Percentiles rank a stretch among this genome's conserved stretches.
These are phyloP conservation scores for Hippoglossus stenolepis DNA, from an alignment of 2,113 vertebrate genomes.

Conservation along the genomic window DNA sequence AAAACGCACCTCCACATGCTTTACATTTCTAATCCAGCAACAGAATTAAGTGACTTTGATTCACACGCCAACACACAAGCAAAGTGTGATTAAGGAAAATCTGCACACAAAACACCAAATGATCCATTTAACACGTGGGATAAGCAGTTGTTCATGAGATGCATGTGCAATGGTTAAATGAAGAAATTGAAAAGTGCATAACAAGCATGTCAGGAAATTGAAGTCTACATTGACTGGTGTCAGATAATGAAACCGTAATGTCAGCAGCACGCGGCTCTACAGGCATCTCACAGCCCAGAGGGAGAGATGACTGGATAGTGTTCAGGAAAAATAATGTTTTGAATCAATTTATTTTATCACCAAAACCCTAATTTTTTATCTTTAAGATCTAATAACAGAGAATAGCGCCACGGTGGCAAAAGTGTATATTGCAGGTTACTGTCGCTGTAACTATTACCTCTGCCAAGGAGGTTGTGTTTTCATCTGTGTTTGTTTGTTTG, in stretches of 20 bases:
- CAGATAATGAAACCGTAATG: constrained; percentile 29
- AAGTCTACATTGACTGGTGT: constrained; percentile 30
- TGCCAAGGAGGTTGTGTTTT: no score
- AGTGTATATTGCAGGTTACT: no score
- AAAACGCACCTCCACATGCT: constrained; percentile 61
- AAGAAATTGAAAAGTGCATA: background rate
- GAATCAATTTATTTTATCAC: no score
- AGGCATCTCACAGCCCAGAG: no score
- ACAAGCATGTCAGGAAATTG: background rate
- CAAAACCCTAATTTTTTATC: no score
- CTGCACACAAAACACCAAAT: constrained; percentile 12
- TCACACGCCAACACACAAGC: constrained; percentile 12
- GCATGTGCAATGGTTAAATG: constrained; percentile 2
- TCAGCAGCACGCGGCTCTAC: background rate
- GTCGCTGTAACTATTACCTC: no score
- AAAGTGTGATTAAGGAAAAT: constrained; percentile 39
- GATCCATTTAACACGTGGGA: constrained; percentile 20
- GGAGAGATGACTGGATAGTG: background rate
- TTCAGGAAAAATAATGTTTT: no score
- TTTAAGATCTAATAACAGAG: no score
- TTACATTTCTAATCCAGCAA: constrained; percentile 1
- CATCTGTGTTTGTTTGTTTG: no score
- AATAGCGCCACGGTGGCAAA: no score
- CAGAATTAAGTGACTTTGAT: constrained; percentile 3
- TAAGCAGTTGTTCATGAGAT: background rate